A percentile compares a stretch with the other conserved stretches of the same genome.
These are phyloP conservation scores for Zaprionus davidi DNA, from an alignment of 1,140 invertebrate genomes.

Conservation along the genomic window DNA sequence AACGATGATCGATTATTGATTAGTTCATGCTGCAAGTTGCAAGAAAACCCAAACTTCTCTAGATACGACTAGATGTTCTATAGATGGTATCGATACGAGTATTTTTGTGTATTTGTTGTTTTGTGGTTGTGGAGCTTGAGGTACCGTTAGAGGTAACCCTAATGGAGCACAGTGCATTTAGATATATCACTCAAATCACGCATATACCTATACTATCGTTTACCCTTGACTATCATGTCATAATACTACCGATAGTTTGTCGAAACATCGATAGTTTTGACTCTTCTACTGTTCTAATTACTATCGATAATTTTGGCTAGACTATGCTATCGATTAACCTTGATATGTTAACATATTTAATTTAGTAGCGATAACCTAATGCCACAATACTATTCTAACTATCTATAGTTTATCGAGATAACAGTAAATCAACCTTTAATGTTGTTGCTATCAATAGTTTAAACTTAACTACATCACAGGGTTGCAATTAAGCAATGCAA, in stretches of 20 bases:
- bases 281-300: background rate
- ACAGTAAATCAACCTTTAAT: background rate
- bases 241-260: no score
- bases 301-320: background rate
- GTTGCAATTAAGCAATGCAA: background rate
- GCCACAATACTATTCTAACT: background rate
- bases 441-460: background rate
- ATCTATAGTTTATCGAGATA: background rate
- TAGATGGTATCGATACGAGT: slow-evolving; percentile 1
- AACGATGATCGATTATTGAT: slow-evolving; percentile 5
- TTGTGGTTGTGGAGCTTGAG: background rate
- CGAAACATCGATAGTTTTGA: background rate
- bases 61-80: slow-evolving; percentile 11
- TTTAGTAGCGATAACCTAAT: background rate
- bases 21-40: slow-evolving; percentile 1
- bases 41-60: slow-evolving; percentile 11
- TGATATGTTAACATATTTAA: no score
- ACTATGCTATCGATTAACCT: background rate
- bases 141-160: background rate
- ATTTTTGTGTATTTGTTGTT: background rate
- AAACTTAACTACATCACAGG: background rate
- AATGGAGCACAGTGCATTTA: background rate
- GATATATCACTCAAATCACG: background rate
- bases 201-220: background rate
- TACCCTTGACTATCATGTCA: no score